phyloP scores from a whole-genome alignment of 2,113 vertebrate species.

The Corynorhinus townsendii region DNA sequence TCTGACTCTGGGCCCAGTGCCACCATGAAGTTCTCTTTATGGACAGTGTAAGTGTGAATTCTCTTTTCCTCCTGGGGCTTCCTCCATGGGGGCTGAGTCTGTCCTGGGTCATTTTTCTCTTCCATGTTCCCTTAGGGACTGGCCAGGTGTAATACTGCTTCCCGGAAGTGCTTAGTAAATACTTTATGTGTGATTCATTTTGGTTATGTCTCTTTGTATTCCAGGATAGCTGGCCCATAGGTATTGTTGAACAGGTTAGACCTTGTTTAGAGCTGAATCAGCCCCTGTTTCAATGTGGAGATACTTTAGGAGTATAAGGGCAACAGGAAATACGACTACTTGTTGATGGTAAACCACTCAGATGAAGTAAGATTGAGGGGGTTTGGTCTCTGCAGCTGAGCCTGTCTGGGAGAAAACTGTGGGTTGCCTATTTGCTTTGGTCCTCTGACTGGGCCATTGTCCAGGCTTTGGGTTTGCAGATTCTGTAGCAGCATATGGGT shows the following conservation, averaged over 20 bases:
- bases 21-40: neutral
- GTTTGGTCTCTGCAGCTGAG: neutral
- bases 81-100: neutral
- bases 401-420: neutral
- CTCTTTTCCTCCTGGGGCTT: slow-evolving; percentile 14
- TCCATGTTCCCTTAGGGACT: neutral
- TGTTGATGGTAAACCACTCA: neutral
- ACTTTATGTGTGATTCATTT: neutral
- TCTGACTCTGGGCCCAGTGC: neutral
- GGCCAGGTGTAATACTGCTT: neutral
- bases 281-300: neutral
- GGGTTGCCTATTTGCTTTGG: neutral
- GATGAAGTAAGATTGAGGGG: neutral
- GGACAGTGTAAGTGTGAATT: neutral
- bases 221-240: neutral
- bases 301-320: neutral
- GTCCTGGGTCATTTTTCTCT: neutral
- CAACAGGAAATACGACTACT: neutral
- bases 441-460: neutral
- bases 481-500: neutral
- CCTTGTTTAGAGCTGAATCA: neutral
- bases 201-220: neutral
- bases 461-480: neutral
- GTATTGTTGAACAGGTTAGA: neutral
- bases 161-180: neutral